These are phyloP conservation scores for Drosophila paracracens DNA, from an alignment of 2,888 invertebrate species.

Conservation along the genomic window DNA sequence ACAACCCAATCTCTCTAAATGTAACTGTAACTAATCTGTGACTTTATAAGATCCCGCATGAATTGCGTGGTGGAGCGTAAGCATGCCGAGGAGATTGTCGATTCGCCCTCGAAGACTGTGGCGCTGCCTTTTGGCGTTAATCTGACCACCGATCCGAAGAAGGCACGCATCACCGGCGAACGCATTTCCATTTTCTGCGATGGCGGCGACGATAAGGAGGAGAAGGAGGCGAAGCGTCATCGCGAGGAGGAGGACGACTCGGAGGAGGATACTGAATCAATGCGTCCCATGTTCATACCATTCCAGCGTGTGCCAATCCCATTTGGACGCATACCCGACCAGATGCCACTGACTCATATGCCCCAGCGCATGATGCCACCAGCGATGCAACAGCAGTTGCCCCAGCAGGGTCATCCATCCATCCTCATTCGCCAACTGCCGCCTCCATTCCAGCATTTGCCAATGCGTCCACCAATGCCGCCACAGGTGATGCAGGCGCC, in stretches of 20 bases:
- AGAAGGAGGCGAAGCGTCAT: constrained; percentile 70
- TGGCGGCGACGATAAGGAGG: constrained; percentile 87
- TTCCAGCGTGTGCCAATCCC: constrained; percentile 85
- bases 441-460: constrained; percentile 84
- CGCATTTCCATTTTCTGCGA: constrained; percentile 95
- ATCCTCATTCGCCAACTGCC: background rate
- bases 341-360: constrained; percentile 86
- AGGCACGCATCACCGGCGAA: constrained; percentile 92
- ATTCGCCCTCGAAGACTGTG: constrained; percentile 89
- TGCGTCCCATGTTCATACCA: constrained; percentile 85
- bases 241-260: constrained; percentile 82
- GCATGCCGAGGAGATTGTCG: constrained; percentile 92
- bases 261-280: constrained; percentile 83
- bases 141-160: constrained; percentile 89
- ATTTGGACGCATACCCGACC: constrained; percentile 86
- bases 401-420: background rate
- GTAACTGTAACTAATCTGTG: background rate
- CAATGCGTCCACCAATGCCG: constrained; percentile 84
- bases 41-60: constrained; percentile 89
- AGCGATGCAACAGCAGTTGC: constrained; percentile 42
- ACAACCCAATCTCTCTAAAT: background rate
- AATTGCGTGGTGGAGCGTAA: constrained; percentile 96
- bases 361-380: constrained; percentile 84
- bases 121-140: constrained; percentile 89
- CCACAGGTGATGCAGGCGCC: constrained; percentile 85